Evolutionary conservation across 2,797 vertebrate species (phyloP), one percentile per base, ranked within the genome.

Genomic region (Kryptopterus vitreolus): DNA sequence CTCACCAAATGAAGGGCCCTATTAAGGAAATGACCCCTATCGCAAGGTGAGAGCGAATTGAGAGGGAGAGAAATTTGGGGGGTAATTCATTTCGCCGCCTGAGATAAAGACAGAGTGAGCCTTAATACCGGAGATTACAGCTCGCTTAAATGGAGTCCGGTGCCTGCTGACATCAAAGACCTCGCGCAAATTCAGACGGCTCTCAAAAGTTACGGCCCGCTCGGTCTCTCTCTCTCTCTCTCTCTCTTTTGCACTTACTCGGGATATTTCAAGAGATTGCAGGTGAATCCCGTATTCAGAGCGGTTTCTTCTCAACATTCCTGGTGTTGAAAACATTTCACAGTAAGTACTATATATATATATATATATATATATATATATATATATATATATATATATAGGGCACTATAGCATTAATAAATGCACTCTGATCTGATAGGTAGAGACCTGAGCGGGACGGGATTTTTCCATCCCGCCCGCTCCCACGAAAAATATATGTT

Each of bases 1-100:
- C 78, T 43, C 29, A 72, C 63, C 63, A 81, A 78, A 85, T 84
- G 82, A 85, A 66, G 77, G 79, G 78, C 70, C 82, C 69, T 81
- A 88, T 86, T 89, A 87, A 85, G 75, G 82, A 85, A 86, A 86
- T 84, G 77, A 83, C 79, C 85, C 84, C 71, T 71, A 81, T 83
- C 76, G 16, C 66, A 73, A 84, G 77, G 59, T 85, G 84, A 86
- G 76, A 59, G 74, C 46, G 72, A 79, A 85, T 68, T 62, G 79
- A 82, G 74, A 83, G 66, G 31, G 61, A 61, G 66, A 76, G 80
- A 82, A 80, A 81, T 83, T 82, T 82, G 65, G 76, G n/a, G 58
- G 63, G 78, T 78, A 81, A 86, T 87, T 87, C 78, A 86, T 87
- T 87, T 84, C 26, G 57, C 78, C 59, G 59, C 79, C 65, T 55